Base-by-base conservation (phyloP, 2,888 invertebrate genomes). In the Yponomeuta plumbellus region DNA sequence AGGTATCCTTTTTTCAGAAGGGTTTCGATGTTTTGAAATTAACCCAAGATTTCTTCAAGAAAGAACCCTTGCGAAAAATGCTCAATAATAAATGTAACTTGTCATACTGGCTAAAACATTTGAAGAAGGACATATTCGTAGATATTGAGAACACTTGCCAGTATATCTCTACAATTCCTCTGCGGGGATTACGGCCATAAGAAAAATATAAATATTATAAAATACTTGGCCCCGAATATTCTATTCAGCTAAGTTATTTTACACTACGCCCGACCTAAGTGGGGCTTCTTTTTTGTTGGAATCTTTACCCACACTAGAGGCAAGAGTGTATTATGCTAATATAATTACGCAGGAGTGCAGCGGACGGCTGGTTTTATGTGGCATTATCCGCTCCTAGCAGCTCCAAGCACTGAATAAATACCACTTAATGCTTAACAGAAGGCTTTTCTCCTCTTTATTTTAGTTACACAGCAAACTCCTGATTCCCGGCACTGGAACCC, bases 341-440 rank as follows among this genome's bases (percentile, higher is more conserved):
- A 64, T 67, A 67, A 67, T 67, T 39, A 64, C 64, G 22, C 13
- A 44, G 64, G 57, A 65, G 66, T 64, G 68, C 64, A 64, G 5
- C 26, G 67, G 69, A 69, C 62, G 64, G 61, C 67, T 39, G 34
- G 64, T n/a, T 39, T 65, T 65, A 65, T 65, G 26, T 26, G 26
- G 75, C 78, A 78, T 76, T 78, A 65, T 40, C 58, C 65, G 13
- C 39, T 39, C 58, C 59, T 21, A 4, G 52, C 22, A 34, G 23
- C 56, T 23, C 57, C 17, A 20, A 23, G 65, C 56, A 57, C 57
- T 56, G 57, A 34, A 57, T 65, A 65, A 65, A 65, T 59, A 59
- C 59, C 58, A 65, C 59, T 65, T 65, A 65, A 26, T 65, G 11
- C 65, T 65, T 40, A 39, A 22, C 44, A 64, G 44, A 20, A 44